phyloP scores from a whole-genome alignment of 2,113 vertebrate species.

The Rafetus swinhoei region DNA sequence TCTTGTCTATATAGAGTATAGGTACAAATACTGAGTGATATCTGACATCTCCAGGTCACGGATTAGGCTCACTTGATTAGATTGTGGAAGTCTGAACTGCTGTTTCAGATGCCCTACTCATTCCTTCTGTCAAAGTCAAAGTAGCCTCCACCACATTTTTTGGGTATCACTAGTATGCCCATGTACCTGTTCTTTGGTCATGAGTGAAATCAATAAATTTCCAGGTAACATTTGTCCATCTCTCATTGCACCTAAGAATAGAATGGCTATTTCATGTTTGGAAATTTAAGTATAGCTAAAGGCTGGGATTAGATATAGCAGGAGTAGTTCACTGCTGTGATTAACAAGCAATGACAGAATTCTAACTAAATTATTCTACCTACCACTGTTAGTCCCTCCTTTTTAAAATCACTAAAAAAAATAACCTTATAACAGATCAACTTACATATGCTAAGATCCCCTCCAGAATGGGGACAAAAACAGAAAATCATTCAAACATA shows the following conservation, averaged over 20 bases:
- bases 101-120: not conserved
- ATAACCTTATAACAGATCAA: not conserved
- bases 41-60: not conserved
- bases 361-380: not conserved
- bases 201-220: not conserved
- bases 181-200: not conserved
- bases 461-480: not conserved
- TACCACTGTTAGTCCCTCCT: not conserved
- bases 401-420: not conserved
- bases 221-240: fast-evolving
- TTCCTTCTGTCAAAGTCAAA: not conserved
- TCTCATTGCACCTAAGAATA: fast-evolving
- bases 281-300: not conserved
- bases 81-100: not conserved
- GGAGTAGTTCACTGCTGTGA: not conserved
- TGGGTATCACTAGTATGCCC: not conserved
- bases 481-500: not conserved
- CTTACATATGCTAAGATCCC: not conserved
- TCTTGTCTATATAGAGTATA: not conserved
- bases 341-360: not conserved
- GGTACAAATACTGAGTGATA: not conserved
- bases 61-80: not conserved
- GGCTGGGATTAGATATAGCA: not conserved
- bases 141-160: not conserved
- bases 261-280: not conserved